Evolutionary conservation across 2,797 vertebrate genomes (phyloP), one percentile per base, ranked within the genome.

Genomic region (Lycodopsis pacificus): DNA sequence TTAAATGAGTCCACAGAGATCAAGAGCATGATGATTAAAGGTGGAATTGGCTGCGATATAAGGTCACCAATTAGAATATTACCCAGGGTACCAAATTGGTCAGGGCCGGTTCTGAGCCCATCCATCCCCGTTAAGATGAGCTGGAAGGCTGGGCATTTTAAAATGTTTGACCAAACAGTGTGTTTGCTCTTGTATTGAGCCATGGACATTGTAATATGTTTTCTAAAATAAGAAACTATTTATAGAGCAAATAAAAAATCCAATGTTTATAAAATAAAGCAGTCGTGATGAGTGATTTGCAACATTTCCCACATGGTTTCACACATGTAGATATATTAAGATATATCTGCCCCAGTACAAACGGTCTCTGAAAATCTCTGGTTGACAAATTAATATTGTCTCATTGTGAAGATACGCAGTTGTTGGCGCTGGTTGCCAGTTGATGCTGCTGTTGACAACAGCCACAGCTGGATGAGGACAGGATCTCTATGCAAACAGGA

Each of bases 401-500:
- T 11, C 14, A 42, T 17, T 42, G n/a, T 56, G 25, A 15, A 56
- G 25, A 22, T 27, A 5, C 6, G 6, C 53, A 25, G 49, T 53
- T 53, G 11, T 53, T 62, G n/a, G 7, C 14, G n/a, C 13, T 42
- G 4, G n/a, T 62, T 61, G 36, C 40, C 14, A 63, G 61, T 27
- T 46, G 38, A 53, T 42, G 51, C 12, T 17, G 30, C 11, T 40
- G 44, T 53, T 56, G 27, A 65, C 54, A 53, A 20, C 62, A n/a
- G 54, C 20, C 32, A 46, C 65, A 40, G 54, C 48, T 51, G 44
- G 51, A 68, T 61, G n/a, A 76, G 65, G 48, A 67, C 77, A 68
- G 71, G 69, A 81, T 76, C 58, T 80, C 25, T 61, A 32, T 54
- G 75, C 73, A 76, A 76, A 82, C 73, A 72, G 19, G 64, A 77